Percentiles rank a stretch among this genome's conserved stretches.
Conservation (phyloP, 2,113 vertebrate genomes). For the Candoia aspera region DNA sequence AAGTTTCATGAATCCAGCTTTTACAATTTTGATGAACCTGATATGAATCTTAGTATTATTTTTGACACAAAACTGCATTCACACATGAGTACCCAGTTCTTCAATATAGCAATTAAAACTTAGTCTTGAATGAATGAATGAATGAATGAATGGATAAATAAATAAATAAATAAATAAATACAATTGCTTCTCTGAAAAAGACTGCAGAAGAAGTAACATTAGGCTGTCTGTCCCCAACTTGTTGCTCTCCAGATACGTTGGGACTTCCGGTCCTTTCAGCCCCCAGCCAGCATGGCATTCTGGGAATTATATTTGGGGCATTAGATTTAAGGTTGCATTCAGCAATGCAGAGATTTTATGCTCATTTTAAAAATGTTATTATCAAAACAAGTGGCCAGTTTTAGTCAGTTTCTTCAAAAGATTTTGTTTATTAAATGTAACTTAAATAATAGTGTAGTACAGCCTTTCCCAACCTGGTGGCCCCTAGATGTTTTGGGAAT, state of each 20-base stretch:
- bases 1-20: neutral
- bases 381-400: neutral
- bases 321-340: no score
- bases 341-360: neutral
- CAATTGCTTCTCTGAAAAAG: neutral
- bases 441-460: neutral
- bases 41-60: neutral
- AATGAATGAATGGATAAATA: no score
- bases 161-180: neutral
- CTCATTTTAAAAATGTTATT: neutral
- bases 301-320: no score
- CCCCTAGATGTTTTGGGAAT: no score
- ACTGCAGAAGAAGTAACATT: neutral
- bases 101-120: no score
- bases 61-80: no score
- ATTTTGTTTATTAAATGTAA: neutral
- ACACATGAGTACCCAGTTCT: neutral
- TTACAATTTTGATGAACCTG: neutral
- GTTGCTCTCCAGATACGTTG: no score
- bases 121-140: no score
- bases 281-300: no score
- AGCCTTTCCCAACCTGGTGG: neutral
- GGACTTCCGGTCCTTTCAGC: no score
- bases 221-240: neutral
- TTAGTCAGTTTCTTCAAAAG: neutral